Evolutionary conservation across 2,113 vertebrate genomes (phyloP), one percentile per base, ranked within the genome.

Genomic region (Otocyon megalotis): DNA sequence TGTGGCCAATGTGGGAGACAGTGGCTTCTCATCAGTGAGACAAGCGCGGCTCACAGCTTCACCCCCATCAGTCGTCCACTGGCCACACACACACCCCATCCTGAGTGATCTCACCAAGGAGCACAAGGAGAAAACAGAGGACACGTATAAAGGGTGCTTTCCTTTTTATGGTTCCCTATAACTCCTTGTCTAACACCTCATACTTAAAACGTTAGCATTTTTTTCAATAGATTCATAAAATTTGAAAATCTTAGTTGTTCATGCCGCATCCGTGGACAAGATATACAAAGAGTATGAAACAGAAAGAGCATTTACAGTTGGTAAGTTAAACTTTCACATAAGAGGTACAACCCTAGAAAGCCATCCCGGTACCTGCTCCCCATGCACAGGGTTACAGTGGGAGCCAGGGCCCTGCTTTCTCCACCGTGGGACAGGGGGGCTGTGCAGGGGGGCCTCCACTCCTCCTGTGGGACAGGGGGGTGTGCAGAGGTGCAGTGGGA

Each of bases 1-100:
- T 17, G n/a, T n/a, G 4, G 11, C 48, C 60, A 7, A 1, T 1
- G 30, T 24, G n/a, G 22, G 32, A 53, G 35, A 30, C 0, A 16
- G 26, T 28, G 0, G 2, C 26, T 32, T 13, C 7, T 19, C 48
- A n/a, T 10, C 88, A 20, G 11, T 0, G 6, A 16, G 43, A 43
- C 43, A 1, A 43, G 43, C 43, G 6, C 43, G 43, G 43, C 43
- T 43, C 43, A 43, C 43, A 43, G 43, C 43, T 43, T 43, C 43
- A 43, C 43, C 43, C 43, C 43, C 43, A 43, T 43, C 43, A 43
- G 43, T 43, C 43, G 43, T 43, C 43, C 43, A 43, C 8, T 43
- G 43, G 43, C 48, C 86, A 71, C 43, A 16, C 30, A 43, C 48
- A 37, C 28, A 11, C 35, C 16, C 72, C 37, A 2, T n/a, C 32